Evolutionary conservation across 2,888 invertebrate genomes (phyloP).

Genomic region (Cantharis lateralis): DNA sequence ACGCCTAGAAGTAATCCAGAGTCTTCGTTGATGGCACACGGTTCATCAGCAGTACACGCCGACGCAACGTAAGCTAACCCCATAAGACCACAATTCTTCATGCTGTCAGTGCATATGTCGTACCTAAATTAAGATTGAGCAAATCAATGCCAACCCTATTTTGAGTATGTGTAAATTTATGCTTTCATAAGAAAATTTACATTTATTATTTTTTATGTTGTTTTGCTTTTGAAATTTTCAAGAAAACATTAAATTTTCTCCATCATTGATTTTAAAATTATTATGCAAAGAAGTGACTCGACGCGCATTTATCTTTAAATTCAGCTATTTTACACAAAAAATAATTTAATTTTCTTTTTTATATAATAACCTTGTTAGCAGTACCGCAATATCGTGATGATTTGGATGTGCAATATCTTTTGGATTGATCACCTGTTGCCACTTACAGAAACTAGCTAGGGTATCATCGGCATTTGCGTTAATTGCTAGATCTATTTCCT

Average conservation of each 20-base stretch:
- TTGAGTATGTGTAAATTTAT: not conserved
- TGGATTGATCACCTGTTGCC: constrained; percentile 64
- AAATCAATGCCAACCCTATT: not conserved
- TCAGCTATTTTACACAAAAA: not conserved
- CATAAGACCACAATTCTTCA: constrained; percentile 60
- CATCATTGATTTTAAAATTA: not conserved
- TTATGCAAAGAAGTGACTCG: not conserved
- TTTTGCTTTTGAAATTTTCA: not conserved
- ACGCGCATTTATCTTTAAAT: not conserved
- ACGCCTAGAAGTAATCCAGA: constrained; percentile 67
- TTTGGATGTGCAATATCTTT: constrained; percentile 61
- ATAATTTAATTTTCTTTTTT: not conserved
- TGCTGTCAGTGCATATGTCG: constrained; percentile 60
- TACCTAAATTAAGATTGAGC: constrained; percentile 49
- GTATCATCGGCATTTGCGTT: constrained; percentile 61
- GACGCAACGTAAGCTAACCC: constrained; percentile 71
- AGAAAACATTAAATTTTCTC: not conserved
- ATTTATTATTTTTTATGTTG: not conserved
- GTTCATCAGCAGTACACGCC: constrained; percentile 65
- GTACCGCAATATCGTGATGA: constrained; percentile 65
- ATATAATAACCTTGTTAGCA: constrained; percentile 62
- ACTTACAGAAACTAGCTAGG: constrained; percentile 66
- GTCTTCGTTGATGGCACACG: constrained; percentile 72
- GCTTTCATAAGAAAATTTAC: not conserved
- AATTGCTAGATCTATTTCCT: constrained; percentile 59